phyloP scores from a whole-genome alignment of 2,113 vertebrate species.

The Callorhinus ursinus region DNA sequence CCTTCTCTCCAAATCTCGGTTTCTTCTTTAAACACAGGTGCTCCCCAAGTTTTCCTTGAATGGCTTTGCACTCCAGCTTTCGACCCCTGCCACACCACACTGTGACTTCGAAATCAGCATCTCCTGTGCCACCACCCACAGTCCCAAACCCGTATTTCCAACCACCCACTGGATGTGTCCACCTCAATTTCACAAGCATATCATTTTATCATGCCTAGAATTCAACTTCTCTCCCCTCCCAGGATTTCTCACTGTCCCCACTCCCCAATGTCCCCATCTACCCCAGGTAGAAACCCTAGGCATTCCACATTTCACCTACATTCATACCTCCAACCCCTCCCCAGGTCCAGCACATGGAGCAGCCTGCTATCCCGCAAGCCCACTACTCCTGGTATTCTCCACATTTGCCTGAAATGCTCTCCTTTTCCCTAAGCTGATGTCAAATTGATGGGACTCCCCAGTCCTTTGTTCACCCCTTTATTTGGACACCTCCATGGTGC shows the following conservation, averaged over 20 bases:
- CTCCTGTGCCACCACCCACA: background rate
- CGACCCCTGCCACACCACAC: rapidly evolving
- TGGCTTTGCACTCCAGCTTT: background rate
- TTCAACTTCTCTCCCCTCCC: background rate
- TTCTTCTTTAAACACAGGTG: background rate
- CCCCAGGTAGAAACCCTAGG: background rate
- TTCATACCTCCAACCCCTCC: background rate
- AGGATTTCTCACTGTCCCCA: background rate
- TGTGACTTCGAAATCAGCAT: background rate
- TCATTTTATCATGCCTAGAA: background rate
- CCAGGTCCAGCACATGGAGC: background rate
- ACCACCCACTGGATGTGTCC: background rate
- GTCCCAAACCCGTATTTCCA: background rate
- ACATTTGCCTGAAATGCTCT: background rate
- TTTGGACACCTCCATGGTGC: background rate
- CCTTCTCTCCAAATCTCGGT: background rate
- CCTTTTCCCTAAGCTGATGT: background rate
- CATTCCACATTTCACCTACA: background rate
- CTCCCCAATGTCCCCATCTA: background rate
- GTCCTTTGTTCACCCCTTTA: background rate
- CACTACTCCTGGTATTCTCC: too few relatives aligned
- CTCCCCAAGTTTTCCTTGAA: background rate
- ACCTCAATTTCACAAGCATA: background rate
- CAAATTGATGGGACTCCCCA: background rate
- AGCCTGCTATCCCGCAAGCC: background rate